A percentile compares a stretch with the other conserved stretches of the same genome.
Conservation (phyloP, 2,797 vertebrate species). For the Siniperca scherzeri region DNA sequence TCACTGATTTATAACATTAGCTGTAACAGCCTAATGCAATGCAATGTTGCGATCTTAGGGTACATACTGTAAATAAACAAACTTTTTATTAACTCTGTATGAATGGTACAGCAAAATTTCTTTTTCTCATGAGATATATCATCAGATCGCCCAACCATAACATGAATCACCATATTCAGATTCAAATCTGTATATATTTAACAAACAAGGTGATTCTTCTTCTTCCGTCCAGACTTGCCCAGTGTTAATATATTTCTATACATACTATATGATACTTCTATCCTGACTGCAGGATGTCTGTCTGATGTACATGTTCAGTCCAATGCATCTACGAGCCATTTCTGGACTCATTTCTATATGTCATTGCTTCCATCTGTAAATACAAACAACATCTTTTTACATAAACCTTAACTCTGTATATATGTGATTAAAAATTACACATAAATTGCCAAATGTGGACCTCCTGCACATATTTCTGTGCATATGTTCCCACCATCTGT, state of each 20-base stretch:
- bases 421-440: slow-evolving; percentile 22
- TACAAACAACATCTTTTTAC: neutral
- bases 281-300: neutral
- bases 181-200: neutral
- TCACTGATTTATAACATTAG: neutral
- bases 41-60: neutral
- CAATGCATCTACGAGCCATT: neutral
- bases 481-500: slow-evolving; percentile 61
- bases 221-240: neutral
- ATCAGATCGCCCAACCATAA: neutral
- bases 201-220: neutral
- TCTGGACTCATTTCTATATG: neutral
- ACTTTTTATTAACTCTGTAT: neutral
- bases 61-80: neutral
- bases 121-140: neutral
- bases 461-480: slow-evolving; percentile 28
- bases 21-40: neutral
- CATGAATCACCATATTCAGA: neutral
- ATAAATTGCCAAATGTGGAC: slow-evolving; percentile 3
- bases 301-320: neutral
- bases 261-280: neutral
- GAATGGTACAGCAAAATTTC: neutral
- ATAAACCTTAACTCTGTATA: neutral
- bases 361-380: slow-evolving; percentile 20
- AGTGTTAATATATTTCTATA: neutral